Base-by-base conservation (phyloP, 2,113 vertebrate genomes). In the Megalops atlanticus region DNA sequence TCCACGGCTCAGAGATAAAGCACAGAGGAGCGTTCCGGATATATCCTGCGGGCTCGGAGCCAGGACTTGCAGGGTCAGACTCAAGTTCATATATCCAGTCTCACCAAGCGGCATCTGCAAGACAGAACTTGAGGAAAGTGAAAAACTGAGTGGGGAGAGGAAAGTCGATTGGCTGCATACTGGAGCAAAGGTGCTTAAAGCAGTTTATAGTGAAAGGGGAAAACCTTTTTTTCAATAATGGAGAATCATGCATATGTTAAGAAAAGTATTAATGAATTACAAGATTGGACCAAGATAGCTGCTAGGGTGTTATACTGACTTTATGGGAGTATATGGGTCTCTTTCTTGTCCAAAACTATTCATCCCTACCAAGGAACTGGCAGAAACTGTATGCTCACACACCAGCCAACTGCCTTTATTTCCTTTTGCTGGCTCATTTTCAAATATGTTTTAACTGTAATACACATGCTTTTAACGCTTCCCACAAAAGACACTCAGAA, bases 91-190 rank as follows among this genome's bases (percentile, higher is more conserved):
- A 38, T 52, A 43, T 31, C 2, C 52, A 41, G 72, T 49, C 68
- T 72, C 43, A 38, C 38, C 40, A 14, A 27, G 16, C 21, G 3
- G 12, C 15, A 24, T 43, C 43, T 24, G 40, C 27, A 36, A 45
- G 27, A 47, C 54, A 27, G 21, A 45, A 45, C 77, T 21, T 1
- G 33, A 72, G 69, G 16, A 43, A n/a, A 27, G n/a, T 64, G 12
- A 64, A 64, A 4, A 64, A 31, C 58, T 45, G 43, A 40, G 49
- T 35, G 4, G 35, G 43, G 7, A 1, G 39, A 24, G 77, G 41
- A n/a, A 38, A 68, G 54, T 35, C 43, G 11, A 15, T 72, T 39
- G 16, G 81, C 94, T 39, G 12, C 8, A n/a, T 31, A 64, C 58
- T 24, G 27, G 1, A 45, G 43, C 43, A 45, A 45, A 45, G 7